A percentile compares a stretch with the other conserved stretches of the same genome.
phyloP scores from a whole-genome alignment of 23 tunicate genomes.

The Botrylloides violaceus region DNA sequence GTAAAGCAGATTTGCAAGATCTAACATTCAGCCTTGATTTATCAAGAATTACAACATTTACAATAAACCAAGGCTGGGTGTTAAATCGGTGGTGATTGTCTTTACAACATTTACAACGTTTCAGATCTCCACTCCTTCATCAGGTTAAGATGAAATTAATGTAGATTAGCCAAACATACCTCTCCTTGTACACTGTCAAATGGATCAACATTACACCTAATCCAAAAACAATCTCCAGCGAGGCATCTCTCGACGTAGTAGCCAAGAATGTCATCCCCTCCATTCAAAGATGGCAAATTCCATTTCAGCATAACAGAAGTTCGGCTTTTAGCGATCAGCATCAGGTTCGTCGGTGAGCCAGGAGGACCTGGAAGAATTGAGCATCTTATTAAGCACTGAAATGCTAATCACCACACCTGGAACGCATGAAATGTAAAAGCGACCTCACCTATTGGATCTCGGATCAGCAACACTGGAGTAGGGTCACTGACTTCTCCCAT shows the following conservation, averaged over 20 bases:
- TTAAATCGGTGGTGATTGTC: too few relatives aligned
- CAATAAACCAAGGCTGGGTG: too few relatives aligned
- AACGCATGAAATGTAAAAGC: not conserved
- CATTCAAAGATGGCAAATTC: constrained; percentile 13
- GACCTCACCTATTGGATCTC: constrained; percentile 26
- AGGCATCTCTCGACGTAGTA: constrained; percentile 29
- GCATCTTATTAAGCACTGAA: not conserved
- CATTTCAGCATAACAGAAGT: constrained; percentile 24
- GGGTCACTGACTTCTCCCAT: constrained; percentile 25
- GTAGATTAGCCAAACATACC: too few relatives aligned
- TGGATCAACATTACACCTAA: constrained; percentile 21
- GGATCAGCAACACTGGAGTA: not conserved
- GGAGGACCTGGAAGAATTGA: constrained; percentile 18
- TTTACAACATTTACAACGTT: too few relatives aligned
- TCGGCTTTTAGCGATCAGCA: constrained; percentile 4
- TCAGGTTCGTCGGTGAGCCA: constrained; percentile 16
- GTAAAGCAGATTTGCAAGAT: too few relatives aligned
- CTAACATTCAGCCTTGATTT: too few relatives aligned
- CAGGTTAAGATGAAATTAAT: too few relatives aligned
- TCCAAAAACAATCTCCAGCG: constrained; percentile 20
- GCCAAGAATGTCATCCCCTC: constrained; percentile 32
- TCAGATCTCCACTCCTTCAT: too few relatives aligned
- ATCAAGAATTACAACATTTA: too few relatives aligned
- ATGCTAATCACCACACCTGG: not conserved
- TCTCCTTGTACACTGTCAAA: not conserved